Base-by-base conservation (phyloP, 2,888 invertebrate species). In the Augochlorella aurata region DNA sequence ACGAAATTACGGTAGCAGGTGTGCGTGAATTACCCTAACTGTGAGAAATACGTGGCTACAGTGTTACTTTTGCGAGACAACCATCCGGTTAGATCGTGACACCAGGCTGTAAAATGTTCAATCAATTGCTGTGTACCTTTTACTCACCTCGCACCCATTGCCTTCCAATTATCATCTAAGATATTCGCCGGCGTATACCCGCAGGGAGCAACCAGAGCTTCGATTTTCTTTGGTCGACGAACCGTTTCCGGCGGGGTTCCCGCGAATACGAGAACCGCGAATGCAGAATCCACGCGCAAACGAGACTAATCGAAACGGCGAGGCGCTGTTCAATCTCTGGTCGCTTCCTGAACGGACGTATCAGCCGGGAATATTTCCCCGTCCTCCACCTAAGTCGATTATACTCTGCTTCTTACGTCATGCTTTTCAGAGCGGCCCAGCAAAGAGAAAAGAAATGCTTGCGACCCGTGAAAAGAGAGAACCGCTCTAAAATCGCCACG, bases 101-200 rank as follows among this genome's bases (percentile, higher is more conserved):
- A 79, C 73, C 86, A 88, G 83, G 87, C 88, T 88, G 86, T 54
- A 87, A 88, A 84, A 79, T 74, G 21, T 81, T 81, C 74, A 85
- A 85, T 87, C 81, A 79, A 80, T 87, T 84, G 83, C 79, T 75
- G 61, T 77, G 73, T 66, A 69, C 69, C 65, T 80, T 65, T 65
- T 87, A 87, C 82, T 88, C 87, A 88, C 88, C 83, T 87, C 79
- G 21, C 44, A 66, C 65, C 67, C 38, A n/a, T 75, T 63, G 75
- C n/a, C n/a, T 70, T 50, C n/a, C 70, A 65, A 85, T 69, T 49
- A 29, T 70, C 47, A 67, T 47, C 44, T 74, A 69, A 80, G 77
- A 73, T 65, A 67, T 82, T 80, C 79, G 67, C 74, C 8, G 72
- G 68, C 21, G 58, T 38, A 66, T 68, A 77, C 80, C 73, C n/a